Base-by-base conservation (phyloP, 2,888 invertebrate species). In the Meloe dianella region DNA sequence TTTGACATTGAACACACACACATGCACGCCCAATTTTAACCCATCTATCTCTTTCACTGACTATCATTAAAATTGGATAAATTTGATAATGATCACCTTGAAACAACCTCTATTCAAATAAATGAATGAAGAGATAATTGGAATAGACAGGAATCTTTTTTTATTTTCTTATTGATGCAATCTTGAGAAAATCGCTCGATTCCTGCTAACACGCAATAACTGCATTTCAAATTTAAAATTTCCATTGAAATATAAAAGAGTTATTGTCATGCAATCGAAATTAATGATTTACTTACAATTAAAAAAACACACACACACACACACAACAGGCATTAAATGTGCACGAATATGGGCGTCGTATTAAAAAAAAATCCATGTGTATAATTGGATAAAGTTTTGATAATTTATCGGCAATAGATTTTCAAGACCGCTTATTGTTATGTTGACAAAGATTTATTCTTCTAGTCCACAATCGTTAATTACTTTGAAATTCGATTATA, bases 401-500 rank as follows among this genome's bases (percentile, higher is more conserved):
- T 32, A 58, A 58, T 32, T 58, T 58, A 58, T 58, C 20, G 32
- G 20, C 58, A 58, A 58, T 32, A 29, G 32, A 9, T 8, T 12
- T 32, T 32, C 32, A 32, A 27, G 3, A 32, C 32, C 32, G 12
- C 38, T 6, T 20, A 9, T 47, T 20, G 47, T 47, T 20, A n/a
- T n/a, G 20, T 47, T 47, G 58, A 32, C 58, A 35, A 22, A 22
- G 60, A 60, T 60, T 60, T 60, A 60, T 60, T 20, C 35, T 20
- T 35, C n/a, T n/a, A 20, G 57, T 22, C 59, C n/a, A 8, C 12
- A 38, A n/a, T 22, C 32, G 20, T 57, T 35, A 60, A 60, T 60
- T 60, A 38, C 32, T 35, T 38, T 60, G 38, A 24, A 60, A 60
- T 60, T 60, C 60, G 60, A 60, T 60, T 59, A 32, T 57, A 24